Percentiles rank a stretch among this genome's conserved stretches.
These are phyloP conservation scores for Euzophera pinguis DNA, from an alignment of 2,888 invertebrate genomes.

Conservation along the genomic window DNA sequence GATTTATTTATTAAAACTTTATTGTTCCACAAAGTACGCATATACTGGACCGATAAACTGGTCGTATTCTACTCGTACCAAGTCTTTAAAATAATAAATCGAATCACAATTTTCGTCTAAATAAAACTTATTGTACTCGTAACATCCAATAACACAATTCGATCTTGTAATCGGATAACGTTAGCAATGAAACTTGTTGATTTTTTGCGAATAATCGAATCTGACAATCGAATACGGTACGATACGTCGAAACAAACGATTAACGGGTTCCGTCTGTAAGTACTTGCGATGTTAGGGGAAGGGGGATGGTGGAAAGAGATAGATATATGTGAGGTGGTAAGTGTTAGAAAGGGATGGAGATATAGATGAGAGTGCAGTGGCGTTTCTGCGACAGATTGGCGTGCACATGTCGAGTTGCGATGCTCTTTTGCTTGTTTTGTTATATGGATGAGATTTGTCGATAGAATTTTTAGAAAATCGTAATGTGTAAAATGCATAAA, in stretches of 20 bases:
- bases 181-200: conserved; percentile 31
- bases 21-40: no score
- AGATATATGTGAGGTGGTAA: not conserved
- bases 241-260: conserved; percentile 62
- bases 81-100: no score
- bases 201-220: conserved; percentile 59
- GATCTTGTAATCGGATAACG: conserved; percentile 30
- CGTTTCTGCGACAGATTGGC: conserved; percentile 75
- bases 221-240: conserved; percentile 67
- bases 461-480: not conserved
- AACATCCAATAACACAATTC: conserved; percentile 5
- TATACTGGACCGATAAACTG: no score
- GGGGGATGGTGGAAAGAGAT: conserved; percentile 45
- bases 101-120: not conserved
- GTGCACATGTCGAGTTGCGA: conserved; percentile 76
- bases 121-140: not conserved
- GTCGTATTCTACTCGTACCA: no score
- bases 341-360: conserved; percentile 36
- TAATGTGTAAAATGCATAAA: not conserved
- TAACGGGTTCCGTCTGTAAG: conserved; percentile 63
- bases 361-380: conserved; percentile 50
- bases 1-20: no score
- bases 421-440: conserved; percentile 68
- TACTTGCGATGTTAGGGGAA: conserved; percentile 56
- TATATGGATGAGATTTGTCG: conserved; percentile 30